Percentiles rank a stretch among this genome's conserved stretches.
Conservation (phyloP, 2,888 invertebrate species). For the Drosophila koepferae region DNA sequence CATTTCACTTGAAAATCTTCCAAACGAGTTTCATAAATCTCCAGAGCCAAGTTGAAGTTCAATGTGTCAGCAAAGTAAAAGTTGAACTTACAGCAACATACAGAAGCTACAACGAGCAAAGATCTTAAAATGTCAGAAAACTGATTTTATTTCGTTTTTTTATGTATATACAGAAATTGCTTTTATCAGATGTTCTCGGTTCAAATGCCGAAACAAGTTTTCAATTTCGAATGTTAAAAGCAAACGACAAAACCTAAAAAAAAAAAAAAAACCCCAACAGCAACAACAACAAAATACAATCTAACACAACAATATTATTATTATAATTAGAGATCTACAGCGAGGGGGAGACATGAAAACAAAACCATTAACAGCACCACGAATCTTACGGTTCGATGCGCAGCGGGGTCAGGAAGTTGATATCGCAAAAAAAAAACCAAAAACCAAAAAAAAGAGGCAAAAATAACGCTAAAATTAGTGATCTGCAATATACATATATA, state of each 20-base stretch:
- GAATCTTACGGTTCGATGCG: constrained; percentile 64
- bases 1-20: constrained; percentile 54
- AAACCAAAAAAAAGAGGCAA: constrained; percentile 25
- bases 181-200: constrained; percentile 27
- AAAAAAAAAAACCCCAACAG: neutral
- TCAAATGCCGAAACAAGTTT: constrained; percentile 67
- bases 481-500: constrained; percentile 30
- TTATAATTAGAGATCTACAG: constrained; percentile 62
- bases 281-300: constrained; percentile 13
- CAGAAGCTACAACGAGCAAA: constrained; percentile 50
- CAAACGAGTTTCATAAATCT: constrained; percentile 67
- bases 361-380: constrained; percentile 64
- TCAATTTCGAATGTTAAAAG: constrained; percentile 53
- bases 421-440: constrained; percentile 44
- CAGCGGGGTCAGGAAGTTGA: constrained; percentile 72
- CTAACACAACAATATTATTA: constrained; percentile 68
- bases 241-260: constrained; percentile 24
- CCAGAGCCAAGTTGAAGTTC: constrained; percentile 50
- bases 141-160: constrained; percentile 29
- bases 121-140: constrained; percentile 46
- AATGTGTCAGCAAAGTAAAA: constrained; percentile 73
- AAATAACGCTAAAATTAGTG: constrained; percentile 53
- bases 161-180: constrained; percentile 26
- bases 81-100: constrained; percentile 38
- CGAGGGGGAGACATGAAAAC: constrained; percentile 30